Base-by-base conservation (phyloP, 2,888 invertebrate species). In the Mythimna loreyi region DNA sequence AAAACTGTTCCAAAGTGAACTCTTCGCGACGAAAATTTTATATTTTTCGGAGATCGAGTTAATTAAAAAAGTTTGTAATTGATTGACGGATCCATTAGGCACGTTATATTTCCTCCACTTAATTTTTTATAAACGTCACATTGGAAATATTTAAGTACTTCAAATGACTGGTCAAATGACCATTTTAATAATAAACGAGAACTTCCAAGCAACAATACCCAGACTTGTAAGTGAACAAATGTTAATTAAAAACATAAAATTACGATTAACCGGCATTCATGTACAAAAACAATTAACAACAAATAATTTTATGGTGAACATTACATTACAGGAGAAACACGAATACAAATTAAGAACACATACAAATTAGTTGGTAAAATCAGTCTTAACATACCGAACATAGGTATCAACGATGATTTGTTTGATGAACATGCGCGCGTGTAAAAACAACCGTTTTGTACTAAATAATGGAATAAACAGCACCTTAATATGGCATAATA, bases 381-480 rank as follows among this genome's bases (percentile, higher is more conserved):
- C 94, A 94, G 94, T 94, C 94, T 94, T 93, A 86, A 90, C 87
- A 78, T 73, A 87, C 78, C 85, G 68, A 83, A 84, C 71, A 62
- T 63, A 85, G 56, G 61, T 78, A 81, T 71, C 25, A 68, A 66
- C 70, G 67, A 82, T 72, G 75, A 80, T 80, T 81, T 78, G 65
- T 82, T 77, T 73, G 78, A 88, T 85, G 85, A 81, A 81, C 78
- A 86, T 88, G 82, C 78, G 80, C 84, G 77, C 79, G 79, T 86
- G 72, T 86, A 80, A 84, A 82, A 71, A 77, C 65, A 80, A 70
- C 70, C 33, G 53, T 80, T 90, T 91, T 92, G 90, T 92, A 92
- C 92, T 90, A 91, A 87, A 88, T 83, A 89, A 89, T 89, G 90
- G 90, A 91, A 90, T 89, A 85, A 85, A 89, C 90, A 94, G 93